Evolutionary conservation across 2,797 vertebrate genomes (phyloP).

Genomic region (Hylomyscus alleni): DNA sequence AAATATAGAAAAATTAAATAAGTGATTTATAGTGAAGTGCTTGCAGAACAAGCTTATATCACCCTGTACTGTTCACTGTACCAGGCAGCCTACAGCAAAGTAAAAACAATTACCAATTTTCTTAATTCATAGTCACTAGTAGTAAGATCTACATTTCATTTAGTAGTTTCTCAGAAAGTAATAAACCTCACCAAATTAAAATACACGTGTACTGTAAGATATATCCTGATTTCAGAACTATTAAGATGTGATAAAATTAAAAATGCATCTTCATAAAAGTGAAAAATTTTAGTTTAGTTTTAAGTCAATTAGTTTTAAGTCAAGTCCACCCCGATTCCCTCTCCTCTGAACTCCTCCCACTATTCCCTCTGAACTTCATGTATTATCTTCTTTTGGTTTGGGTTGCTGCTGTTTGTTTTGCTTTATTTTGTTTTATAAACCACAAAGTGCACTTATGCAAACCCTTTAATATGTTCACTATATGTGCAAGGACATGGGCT

Average conservation of each 20-base stretch:
- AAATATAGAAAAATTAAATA: neutral
- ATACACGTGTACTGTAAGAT: neutral
- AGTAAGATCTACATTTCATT: neutral
- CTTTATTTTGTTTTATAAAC: neutral
- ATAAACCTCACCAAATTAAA: slow-evolving; percentile 31
- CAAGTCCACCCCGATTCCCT: neutral
- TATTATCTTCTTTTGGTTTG: neutral
- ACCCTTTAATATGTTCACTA: no score
- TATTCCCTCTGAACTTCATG: neutral
- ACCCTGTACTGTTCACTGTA: neutral
- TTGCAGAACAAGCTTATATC: slow-evolving; percentile 18
- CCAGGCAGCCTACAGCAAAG: neutral
- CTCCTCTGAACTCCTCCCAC: neutral
- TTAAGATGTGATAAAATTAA: slow-evolving; percentile 15
- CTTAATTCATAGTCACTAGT: slow-evolving; percentile 5
- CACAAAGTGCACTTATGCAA: neutral
- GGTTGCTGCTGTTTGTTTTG: neutral
- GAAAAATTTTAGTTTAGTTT: neutral
- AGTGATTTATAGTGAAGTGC: slow-evolving; percentile 13
- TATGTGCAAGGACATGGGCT: neutral
- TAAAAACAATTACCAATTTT: slow-evolving; percentile 22
- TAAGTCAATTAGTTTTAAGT: neutral
- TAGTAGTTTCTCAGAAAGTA: slow-evolving; percentile 7
- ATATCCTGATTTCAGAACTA: neutral
- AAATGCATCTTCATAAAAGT: neutral